Evolutionary conservation across 1,140 invertebrate genomes (phyloP), one percentile per base, ranked within the genome.

Genomic region (Orussus abietinus): DNA sequence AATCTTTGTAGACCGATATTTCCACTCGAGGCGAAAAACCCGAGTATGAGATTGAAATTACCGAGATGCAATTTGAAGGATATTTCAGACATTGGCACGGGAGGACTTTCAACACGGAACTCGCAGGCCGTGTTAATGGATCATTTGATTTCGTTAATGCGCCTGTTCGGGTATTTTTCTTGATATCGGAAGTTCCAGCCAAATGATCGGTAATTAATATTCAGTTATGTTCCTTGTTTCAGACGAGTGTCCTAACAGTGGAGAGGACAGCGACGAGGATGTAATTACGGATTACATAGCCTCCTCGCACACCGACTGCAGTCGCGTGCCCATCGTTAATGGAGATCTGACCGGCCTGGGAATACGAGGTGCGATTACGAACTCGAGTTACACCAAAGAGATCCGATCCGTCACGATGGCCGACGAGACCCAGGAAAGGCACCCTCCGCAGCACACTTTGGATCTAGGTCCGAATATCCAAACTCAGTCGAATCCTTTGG

Each of bases 181-280:
- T n/a, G n/a, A n/a, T n/a, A n/a, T n/a, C n/a, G n/a, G n/a, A n/a
- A n/a, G n/a, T n/a, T n/a, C n/a, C n/a, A n/a, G n/a, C n/a, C n/a
- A n/a, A n/a, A n/a, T n/a, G n/a, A n/a, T n/a, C n/a, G n/a, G n/a
- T n/a, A n/a, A n/a, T n/a, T n/a, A n/a, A n/a, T n/a, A n/a, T n/a
- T n/a, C n/a, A n/a, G n/a, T 36, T 26, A 12, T 39, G 9, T 9
- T 33, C 9, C 35, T 46, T 31, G 52, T 62, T 66, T 5, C 57
- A 78, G 77, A 79, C 66, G 77, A 78, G 51, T 77, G 77, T 64
- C 69, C 75, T 41, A 77, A 77, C 32, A 80, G 79, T 49, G 79
- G 78, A 15, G 79, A 77, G 28, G 80, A 82, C 36, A 83, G 80
- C 52, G 81, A 83, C 57, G 81, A 83, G 53, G 81, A 83, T 73